Evolutionary conservation across 2,888 invertebrate species (phyloP), one percentile per base, ranked within the genome.

Genomic region (Agrochola lota): DNA sequence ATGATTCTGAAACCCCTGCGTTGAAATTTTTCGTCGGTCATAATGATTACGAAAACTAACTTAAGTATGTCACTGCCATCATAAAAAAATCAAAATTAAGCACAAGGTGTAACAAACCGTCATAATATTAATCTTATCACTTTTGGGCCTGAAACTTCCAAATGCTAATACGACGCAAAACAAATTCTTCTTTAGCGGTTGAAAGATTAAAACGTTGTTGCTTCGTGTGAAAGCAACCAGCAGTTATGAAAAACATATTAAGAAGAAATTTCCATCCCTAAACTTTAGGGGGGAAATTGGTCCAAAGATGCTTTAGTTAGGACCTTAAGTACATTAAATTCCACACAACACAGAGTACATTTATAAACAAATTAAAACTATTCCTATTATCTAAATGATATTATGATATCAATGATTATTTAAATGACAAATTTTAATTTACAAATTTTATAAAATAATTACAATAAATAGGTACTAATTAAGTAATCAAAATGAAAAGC

Each of bases 11-110:
- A 35, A 1, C 35, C 35, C 35, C 35, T 30, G 35, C 35, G 35
- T 35, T 35, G 35, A 35, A 35, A 35, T 35, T 35, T 35, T 3
- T 3, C 35, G 35, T 35, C 35, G 35, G 35, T 30, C n/a, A n/a
- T 40, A 12, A 40, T 55, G 1, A 81, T 78, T 78, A 81, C 35
- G 55, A 63, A 81, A 81, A 46, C 35, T 20, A 40, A 12, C 7
- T 26, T 74, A 55, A 26, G 46, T 74, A 74, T 40, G 55, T 81
- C 62, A 73, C 74, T 63, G 81, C 26, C 77, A 73, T 46, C 35
- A 46, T 15, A 35, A 55, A 35, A 43, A 81, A 55, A 17, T 46
- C 12, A 23, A 62, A 43, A 71, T 1, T 52, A 60, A 52, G 17
- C 43, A 62, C n/a, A 35, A 62, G 17, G 9, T 62, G 20, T 43